Evolutionary conservation across 2,888 invertebrate genomes (phyloP).

Genomic region (Stramonita haemastoma): DNA sequence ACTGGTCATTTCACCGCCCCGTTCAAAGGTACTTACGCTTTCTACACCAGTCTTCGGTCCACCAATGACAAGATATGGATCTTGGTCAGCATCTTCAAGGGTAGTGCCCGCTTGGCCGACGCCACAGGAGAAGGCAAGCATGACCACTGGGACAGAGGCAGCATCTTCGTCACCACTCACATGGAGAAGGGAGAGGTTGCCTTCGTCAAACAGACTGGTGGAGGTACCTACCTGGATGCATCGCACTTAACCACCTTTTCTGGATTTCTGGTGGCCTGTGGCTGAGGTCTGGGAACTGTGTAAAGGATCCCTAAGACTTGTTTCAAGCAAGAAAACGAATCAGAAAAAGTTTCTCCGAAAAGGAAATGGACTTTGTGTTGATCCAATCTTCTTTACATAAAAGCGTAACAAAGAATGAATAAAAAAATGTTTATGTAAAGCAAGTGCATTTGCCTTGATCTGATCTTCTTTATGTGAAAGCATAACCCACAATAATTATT

Average conservation of each 20-base stretch:
- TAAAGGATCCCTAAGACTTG: no score
- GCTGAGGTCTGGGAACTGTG: not conserved
- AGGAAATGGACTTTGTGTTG: no score
- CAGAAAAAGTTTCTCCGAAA: no score
- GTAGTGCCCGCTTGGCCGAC: not conserved
- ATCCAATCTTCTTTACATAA: no score
- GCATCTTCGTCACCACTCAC: not conserved
- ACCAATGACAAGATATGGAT: not conserved
- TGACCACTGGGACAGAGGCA: not conserved
- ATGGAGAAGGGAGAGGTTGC: not conserved
- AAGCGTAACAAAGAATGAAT: no score
- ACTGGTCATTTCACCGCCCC: constrained; percentile 12
- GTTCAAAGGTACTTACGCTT: not conserved
- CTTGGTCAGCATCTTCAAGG: not conserved
- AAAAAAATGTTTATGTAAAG: no score
- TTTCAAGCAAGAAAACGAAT: no score
- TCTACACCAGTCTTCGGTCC: not conserved
- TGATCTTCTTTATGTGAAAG: no score
- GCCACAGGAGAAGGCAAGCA: not conserved
- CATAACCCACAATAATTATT: no score
- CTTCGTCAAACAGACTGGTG: not conserved
- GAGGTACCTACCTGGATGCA: not conserved
- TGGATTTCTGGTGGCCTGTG: not conserved
- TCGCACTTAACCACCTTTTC: not conserved
- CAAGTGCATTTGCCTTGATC: no score